phyloP scores from a whole-genome alignment of 1,140 invertebrate genomes.

The Pentalonia nigronervosa region DNA sequence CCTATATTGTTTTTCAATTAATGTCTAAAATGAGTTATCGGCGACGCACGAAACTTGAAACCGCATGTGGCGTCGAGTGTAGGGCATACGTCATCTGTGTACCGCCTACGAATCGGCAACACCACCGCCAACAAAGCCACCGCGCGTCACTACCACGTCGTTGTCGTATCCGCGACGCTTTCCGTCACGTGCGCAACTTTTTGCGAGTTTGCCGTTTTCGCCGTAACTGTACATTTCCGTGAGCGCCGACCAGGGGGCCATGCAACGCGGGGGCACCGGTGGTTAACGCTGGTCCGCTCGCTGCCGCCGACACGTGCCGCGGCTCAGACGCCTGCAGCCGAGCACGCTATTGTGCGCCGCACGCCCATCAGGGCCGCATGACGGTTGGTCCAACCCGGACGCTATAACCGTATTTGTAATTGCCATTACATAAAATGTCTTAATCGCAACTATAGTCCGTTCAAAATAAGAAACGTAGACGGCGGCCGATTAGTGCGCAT shows the following conservation, averaged over 20 bases:
- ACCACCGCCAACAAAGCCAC: background rate
- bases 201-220: background rate
- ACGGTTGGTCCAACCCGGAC: no score
- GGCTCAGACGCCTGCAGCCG: background rate
- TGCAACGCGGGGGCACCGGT: background rate
- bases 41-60: no score
- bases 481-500: no score
- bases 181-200: background rate
- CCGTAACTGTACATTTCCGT: background rate
- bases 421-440: background rate
- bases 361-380: background rate
- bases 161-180: background rate
- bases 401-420: background rate
- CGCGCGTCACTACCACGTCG: no score
- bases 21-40: background rate
- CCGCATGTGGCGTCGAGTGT: no score
- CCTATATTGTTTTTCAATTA: no score
- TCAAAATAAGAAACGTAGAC: no score
- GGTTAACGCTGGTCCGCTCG: no score
- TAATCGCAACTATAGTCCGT: no score
- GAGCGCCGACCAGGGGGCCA: background rate
- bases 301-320: background rate
- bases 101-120: no score
- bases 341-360: background rate
- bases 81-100: no score